Evolutionary conservation across 2,888 invertebrate genomes (phyloP), one percentile per base, ranked within the genome.

Genomic region (Melanostoma scalare): DNA sequence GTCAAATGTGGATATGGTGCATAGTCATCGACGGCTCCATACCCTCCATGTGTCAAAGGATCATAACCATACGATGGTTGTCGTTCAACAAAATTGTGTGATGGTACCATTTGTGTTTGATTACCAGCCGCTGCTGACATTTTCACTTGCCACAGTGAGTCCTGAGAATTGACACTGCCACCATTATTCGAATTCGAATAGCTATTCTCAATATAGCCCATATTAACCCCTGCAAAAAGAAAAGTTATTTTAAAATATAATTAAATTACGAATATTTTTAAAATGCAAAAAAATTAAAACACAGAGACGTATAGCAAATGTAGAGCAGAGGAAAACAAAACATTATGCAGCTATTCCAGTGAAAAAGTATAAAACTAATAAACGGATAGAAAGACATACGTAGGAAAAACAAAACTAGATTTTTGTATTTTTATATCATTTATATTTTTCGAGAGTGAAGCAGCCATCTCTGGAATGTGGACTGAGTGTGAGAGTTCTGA

Each of bases 161-260:
- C 97, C 91, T 97, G 97, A 3, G 97, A 97, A 92, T 98, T 97
- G 75, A 97, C 97, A 88, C 97, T 97, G 86, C 97, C 97, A n/a
- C 97, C 97, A 91, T 97, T 97, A 92, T 97, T 97, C 79, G 97
- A 97, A 91, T 97, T 97, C 78, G 97, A 96, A 92, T 97, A 97
- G 91, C 96, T 96, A 92, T 96, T 96, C 90, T 97, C 97, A 92
- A 96, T 94, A 92, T 97, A 97, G 85, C 95, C 96, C 95, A 96
- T 96, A 91, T 96, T 96, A 86, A 95, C 95, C 94, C 96, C 96
- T 96, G 91, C 8, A 91, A 80, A 61, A 10, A 58, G 31, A 9
- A 53, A 44, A 40, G 50, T 35, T 31, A 35, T 30, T 76, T 71
- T 53, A 75, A 68, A 69, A 72, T 56, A 75, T 76, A 63, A 65